Percentiles rank a stretch among this genome's conserved stretches.
These are phyloP conservation scores for Hydractinia echinata DNA, from an alignment of 30 jellyfish, hydroid and myxozoan genomes.

Conservation along the genomic window DNA sequence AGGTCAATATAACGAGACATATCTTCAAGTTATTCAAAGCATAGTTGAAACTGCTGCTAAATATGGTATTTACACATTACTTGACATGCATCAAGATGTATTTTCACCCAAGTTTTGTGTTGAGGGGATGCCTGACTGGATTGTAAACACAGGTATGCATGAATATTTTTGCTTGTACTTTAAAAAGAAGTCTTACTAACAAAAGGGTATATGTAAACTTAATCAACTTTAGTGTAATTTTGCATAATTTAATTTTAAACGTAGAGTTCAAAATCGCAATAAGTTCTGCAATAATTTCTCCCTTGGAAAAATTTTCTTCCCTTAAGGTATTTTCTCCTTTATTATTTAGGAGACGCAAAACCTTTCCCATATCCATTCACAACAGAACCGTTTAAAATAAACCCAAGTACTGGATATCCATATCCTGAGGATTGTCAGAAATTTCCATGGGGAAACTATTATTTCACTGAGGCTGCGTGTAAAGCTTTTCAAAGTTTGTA, in stretches of 20 bases:
- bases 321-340: not conserved
- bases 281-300: no score
- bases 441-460: conserved; percentile 86
- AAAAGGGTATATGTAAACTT: no score
- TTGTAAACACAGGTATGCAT: conserved; percentile 71
- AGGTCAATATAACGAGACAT: conserved; percentile 80
- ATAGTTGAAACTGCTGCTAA: conserved; percentile 71
- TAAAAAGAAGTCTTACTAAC: not conserved
- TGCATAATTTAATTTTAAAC: no score
- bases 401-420: conserved; percentile 92
- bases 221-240: no score
- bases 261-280: no score
- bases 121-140: conserved; percentile 97
- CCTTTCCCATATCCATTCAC: conserved; percentile 74
- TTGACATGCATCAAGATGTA: conserved; percentile 96
- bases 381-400: conserved; percentile 57
- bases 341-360: conserved; percentile 57
- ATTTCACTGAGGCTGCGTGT: conserved; percentile 83
- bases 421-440: conserved; percentile 71
- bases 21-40: conserved; percentile 49
- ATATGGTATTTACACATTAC: conserved; percentile 85
- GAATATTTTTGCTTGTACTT: not conserved
- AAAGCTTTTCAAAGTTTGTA: conserved; percentile 82
- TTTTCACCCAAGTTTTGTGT: conserved; percentile 93
- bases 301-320: no score